phyloP scores from a whole-genome alignment of 1,140 invertebrate genomes.

The Zaprionus ghesquierei region DNA sequence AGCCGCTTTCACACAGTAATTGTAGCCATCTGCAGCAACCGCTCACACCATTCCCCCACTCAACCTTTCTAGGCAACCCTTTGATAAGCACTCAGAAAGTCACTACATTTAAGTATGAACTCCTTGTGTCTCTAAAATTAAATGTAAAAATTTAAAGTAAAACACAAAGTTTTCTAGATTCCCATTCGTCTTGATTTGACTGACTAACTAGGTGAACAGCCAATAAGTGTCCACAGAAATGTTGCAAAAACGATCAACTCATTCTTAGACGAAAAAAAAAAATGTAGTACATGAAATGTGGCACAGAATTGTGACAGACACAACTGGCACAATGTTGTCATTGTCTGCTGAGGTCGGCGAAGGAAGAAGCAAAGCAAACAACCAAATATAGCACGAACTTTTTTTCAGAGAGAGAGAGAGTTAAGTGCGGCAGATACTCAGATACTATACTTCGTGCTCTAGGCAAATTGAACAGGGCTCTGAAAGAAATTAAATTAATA shows the following conservation, averaged over 20 bases:
- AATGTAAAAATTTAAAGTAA: background rate
- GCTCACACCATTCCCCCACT: background rate
- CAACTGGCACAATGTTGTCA: constrained; percentile 42
- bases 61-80: constrained; percentile 19
- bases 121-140: background rate
- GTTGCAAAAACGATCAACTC: background rate
- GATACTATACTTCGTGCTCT: background rate
- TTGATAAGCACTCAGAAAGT: constrained; percentile 8
- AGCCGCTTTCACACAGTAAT: constrained; percentile 66
- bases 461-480: constrained; percentile 11
- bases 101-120: no score
- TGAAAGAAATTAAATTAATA: constrained; percentile 8
- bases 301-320: constrained; percentile 31
- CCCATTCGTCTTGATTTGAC: background rate
- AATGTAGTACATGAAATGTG: constrained; percentile 35
- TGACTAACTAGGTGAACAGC: background rate
- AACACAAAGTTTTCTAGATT: background rate
- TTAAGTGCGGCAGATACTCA: background rate
- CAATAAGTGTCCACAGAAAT: constrained; percentile 21
- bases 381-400: background rate
- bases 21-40: no score
- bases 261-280: background rate
- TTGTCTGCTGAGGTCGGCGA: constrained; percentile 19
- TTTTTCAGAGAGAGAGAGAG: background rate
- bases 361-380: background rate